Base-by-base conservation (phyloP, 2,113 vertebrate genomes). In the Mobula birostris region DNA sequence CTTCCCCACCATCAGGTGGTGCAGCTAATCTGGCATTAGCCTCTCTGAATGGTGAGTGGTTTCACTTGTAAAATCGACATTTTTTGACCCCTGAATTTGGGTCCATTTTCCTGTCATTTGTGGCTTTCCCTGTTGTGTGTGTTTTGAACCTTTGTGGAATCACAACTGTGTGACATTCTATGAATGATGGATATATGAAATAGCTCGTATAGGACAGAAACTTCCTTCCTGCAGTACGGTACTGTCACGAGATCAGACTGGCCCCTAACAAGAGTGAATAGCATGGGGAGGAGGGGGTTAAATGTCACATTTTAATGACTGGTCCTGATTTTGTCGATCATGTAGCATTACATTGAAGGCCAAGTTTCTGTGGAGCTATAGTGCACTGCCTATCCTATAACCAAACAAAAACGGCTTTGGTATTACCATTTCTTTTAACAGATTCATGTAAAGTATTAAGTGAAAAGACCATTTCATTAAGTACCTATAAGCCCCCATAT, bases 361-460 rank as follows among this genome's bases (percentile, higher is more conserved):
- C 11, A 21, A 88, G 83, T 11, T 88, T 88, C 61, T 19, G 7
- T 61, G 6, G n/a, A 27, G 21, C 48, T 61, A 4, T 27, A 21
- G 61, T 0, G 11, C 17, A 74, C 72, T 21, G 7, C 15, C 29
- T 68, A 32, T 32, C 61, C 61, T 17, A 58, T 29, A 63, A 61
- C 19, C 12, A 32, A 61, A 15, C n/a, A 32, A 66, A 90, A 90
- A 17, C 1, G 7, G n/a, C 29, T n/a, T 90, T 90, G 61, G 5
- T 68, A 66, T 17, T 90, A 68, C 40, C n/a, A 1, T 66, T 66
- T 7, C 15, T 90, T 27, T 88, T 88, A 14, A 88, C 27, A 88
- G 58, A 88, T 29, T 63, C 83, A 88, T 88, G 83, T 88, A 88
- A 90, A 90, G 85, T 90, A 90, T 90, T 90, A 7, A 90, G 61